phyloP scores from a whole-genome alignment of 2,888 invertebrate genomes.

The Harpalus rufipes region DNA sequence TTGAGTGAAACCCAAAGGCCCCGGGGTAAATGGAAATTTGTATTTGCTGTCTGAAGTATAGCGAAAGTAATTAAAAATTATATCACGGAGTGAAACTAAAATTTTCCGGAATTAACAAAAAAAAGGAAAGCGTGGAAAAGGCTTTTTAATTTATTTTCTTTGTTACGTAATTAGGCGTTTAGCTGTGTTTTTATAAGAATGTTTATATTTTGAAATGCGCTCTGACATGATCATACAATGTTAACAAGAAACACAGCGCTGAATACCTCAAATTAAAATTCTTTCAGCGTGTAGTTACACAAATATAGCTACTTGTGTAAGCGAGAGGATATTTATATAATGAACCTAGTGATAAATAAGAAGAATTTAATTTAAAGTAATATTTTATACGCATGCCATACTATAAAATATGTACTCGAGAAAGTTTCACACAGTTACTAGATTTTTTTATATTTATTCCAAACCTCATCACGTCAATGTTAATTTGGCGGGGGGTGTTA shows the following conservation, averaged over 20 bases:
- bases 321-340: no score
- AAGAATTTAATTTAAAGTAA: no score
- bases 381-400: no score
- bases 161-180: slow-evolving; percentile 40
- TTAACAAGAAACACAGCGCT: slow-evolving; percentile 23
- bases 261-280: background rate
- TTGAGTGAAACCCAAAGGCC: slow-evolving; percentile 54
- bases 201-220: slow-evolving; percentile 40
- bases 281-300: slow-evolving; percentile 8
- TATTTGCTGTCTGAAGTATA: slow-evolving; percentile 66
- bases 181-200: slow-evolving; percentile 48
- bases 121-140: slow-evolving; percentile 24
- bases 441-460: no score
- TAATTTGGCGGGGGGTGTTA: no score
- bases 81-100: slow-evolving; percentile 55
- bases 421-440: no score
- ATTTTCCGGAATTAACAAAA: slow-evolving; percentile 46
- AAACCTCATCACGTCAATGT: no score
- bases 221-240: slow-evolving; percentile 28
- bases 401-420: no score
- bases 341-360: no score
- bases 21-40: slow-evolving; percentile 55
- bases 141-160: slow-evolving; percentile 52
- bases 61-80: slow-evolving; percentile 66
- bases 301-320: background rate